phyloP scores from a whole-genome alignment of 2,113 vertebrate genomes.

The Atrichornis clamosus region DNA sequence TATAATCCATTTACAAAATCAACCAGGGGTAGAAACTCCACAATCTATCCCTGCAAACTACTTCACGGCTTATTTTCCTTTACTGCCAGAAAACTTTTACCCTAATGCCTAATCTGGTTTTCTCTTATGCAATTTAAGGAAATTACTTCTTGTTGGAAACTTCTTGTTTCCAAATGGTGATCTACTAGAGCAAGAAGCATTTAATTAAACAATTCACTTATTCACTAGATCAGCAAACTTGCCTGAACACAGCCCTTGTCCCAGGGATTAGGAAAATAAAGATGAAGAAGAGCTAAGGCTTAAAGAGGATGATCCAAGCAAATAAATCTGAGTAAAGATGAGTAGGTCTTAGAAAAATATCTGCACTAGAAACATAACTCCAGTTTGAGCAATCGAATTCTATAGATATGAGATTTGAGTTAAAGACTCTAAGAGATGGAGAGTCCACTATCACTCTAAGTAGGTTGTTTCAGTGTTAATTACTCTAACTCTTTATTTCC shows the following conservation, averaged over 20 bases:
- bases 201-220: slow-evolving; percentile 32
- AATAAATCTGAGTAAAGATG: background rate
- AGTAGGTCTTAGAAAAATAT: background rate
- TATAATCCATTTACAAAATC: background rate
- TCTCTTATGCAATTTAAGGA: slow-evolving; percentile 34
- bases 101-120: slow-evolving; percentile 11
- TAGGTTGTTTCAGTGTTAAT: background rate
- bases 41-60: background rate
- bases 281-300: background rate
- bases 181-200: background rate
- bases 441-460: background rate
- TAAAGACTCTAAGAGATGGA: background rate
- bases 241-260: background rate
- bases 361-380: background rate
- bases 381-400: background rate
- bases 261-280: background rate
- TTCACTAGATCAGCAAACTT: slow-evolving; percentile 16
- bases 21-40: background rate
- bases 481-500: background rate
- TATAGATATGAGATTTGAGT: background rate
- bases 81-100: slow-evolving; percentile 24
- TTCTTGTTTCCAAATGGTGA: slow-evolving; percentile 17
- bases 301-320: background rate
- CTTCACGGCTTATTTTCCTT: background rate
- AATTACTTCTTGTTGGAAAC: slow-evolving; percentile 41